phyloP scores from a whole-genome alignment of 2,888 invertebrate species.

The Acleris holmiana region DNA sequence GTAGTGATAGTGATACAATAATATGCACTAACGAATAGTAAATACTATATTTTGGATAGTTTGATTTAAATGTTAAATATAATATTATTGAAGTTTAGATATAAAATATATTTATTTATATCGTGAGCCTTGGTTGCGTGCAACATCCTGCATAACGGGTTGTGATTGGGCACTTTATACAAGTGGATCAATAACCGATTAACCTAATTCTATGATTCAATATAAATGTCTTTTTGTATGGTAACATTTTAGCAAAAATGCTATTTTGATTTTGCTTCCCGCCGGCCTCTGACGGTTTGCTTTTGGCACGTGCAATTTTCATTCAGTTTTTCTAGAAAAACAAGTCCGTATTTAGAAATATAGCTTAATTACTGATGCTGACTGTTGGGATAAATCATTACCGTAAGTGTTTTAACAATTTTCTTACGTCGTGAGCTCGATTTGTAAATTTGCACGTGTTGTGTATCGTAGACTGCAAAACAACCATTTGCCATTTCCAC shows the following conservation, averaged over 20 bases:
- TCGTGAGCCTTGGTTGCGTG: no score
- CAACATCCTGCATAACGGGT: no score
- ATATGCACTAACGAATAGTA: no score
- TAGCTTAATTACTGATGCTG: conserved; percentile 74
- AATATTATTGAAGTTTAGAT: no score
- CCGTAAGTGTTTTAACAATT: conserved; percentile 66
- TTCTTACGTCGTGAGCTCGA: conserved; percentile 51
- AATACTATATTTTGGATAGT: no score
- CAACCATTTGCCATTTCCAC: conserved; percentile 79
- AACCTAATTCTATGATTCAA: conserved; percentile 15
- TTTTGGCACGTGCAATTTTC: conserved; percentile 82
- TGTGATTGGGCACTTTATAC: no score
- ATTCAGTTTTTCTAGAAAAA: conserved; percentile 60
- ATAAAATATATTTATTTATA: no score
- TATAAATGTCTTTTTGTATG: conserved; percentile 28
- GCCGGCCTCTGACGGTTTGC: conserved; percentile 80
- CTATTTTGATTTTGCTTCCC: conserved; percentile 77
- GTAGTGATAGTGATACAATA: no score
- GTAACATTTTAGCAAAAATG: conserved; percentile 62
- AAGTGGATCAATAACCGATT: no score
- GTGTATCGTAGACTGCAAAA: conserved; percentile 75
- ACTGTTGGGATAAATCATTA: conserved; percentile 66
- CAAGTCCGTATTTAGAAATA: conserved; percentile 53
- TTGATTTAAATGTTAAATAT: no score
- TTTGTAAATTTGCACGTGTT: conserved; percentile 75